phyloP scores from a whole-genome alignment of 2,888 invertebrate species.

The Altica lythri region DNA sequence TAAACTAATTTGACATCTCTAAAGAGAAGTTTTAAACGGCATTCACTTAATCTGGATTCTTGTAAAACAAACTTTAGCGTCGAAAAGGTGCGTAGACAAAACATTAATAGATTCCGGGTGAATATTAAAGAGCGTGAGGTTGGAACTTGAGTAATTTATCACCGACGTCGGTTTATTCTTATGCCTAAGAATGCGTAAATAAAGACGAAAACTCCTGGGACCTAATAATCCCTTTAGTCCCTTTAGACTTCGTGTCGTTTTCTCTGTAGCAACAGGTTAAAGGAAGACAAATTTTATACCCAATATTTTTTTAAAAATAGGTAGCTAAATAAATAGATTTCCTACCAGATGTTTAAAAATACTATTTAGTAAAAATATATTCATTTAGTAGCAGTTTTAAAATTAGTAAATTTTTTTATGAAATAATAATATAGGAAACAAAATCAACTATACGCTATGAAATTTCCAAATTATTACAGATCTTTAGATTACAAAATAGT shows the following conservation, averaged over 20 bases:
- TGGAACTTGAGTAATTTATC: conserved; percentile 34
- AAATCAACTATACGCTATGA: no score
- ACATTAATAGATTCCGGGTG: conserved; percentile 34
- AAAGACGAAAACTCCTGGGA: conserved; percentile 25
- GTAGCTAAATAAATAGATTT: no score
- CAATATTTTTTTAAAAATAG: no score
- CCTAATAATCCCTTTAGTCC: conserved; percentile 4
- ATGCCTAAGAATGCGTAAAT: conserved; percentile 34
- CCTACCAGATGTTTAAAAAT: no score
- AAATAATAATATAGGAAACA: no score
- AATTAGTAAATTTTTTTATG: no score
- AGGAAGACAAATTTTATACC: no score
- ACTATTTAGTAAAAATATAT: no score
- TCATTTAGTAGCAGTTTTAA: no score
- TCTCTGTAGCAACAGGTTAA: conserved; percentile 3
- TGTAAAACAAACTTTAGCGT: conserved; percentile 21
- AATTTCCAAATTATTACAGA: no score
- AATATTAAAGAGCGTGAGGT: conserved; percentile 29
- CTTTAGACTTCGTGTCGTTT: not conserved
- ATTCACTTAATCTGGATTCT: conserved; percentile 4
- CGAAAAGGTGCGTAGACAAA: conserved; percentile 33
- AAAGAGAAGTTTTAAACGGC: conserved; percentile 3
- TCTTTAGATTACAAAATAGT: no score
- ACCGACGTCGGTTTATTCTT: conserved; percentile 32
- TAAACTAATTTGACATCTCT: not conserved